Percentiles rank a stretch among this genome's conserved stretches.
These are phyloP conservation scores for Cydia pomonella DNA, from an alignment of 1,140 invertebrate species.

Conservation along the genomic window DNA sequence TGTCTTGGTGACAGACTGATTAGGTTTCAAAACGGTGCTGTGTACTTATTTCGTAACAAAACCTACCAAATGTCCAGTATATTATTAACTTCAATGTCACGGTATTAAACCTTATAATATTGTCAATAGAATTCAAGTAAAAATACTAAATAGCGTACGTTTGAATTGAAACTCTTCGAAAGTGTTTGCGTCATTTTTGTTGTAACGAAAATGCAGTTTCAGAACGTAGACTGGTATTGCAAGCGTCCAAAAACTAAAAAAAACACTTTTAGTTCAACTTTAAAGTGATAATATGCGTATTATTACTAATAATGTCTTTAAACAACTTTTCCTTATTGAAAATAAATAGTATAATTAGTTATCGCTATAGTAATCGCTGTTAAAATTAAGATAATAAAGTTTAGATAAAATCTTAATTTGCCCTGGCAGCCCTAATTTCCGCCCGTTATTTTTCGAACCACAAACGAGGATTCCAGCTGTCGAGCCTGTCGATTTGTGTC, in stretches of 20 bases:
- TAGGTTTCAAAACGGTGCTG: no score
- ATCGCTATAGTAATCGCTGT: background rate
- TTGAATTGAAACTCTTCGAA: no score
- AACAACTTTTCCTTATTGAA: background rate
- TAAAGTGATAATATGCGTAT: background rate
- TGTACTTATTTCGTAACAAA: no score
- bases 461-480: background rate
- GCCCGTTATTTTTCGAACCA: slow-evolving; percentile 11
- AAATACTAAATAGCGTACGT: no score
- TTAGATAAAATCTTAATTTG: background rate
- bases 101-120: no score
- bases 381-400: background rate
- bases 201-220: background rate
- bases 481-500: background rate
- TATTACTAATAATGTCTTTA: background rate
- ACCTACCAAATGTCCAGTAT: no score
- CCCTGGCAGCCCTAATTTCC: background rate
- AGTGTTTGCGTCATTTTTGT: no score
- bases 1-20: no score
- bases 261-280: no score
- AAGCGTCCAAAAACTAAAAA: background rate
- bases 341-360: background rate
- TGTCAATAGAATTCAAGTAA: no score
- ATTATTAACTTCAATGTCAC: no score
- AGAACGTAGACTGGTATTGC: background rate